phyloP scores from a whole-genome alignment of 2,797 vertebrate genomes.

The Neosilurus hyrtlii region DNA sequence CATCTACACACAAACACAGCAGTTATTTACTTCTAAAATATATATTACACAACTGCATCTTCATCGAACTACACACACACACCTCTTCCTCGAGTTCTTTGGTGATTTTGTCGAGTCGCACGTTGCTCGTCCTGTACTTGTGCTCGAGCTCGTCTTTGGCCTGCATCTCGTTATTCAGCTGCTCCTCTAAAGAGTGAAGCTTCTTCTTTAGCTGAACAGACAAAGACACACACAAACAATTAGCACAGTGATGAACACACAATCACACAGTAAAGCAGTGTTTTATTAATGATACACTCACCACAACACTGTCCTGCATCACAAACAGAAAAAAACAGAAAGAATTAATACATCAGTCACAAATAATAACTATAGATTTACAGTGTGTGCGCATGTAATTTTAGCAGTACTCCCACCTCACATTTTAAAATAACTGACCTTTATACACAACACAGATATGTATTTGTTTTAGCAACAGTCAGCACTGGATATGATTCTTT shows the following conservation, averaged over 20 bases:
- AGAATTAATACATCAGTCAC: neutral
- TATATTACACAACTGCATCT: neutral
- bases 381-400: neutral
- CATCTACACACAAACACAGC: conserved; percentile 55
- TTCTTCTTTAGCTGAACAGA: conserved; percentile 85
- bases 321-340: conserved; percentile 51
- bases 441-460: neutral
- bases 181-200: conserved; percentile 83
- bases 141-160: conserved; percentile 89
- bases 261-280: neutral
- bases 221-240: neutral
- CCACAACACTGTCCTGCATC: conserved; percentile 72
- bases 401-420: neutral
- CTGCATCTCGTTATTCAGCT: conserved; percentile 88
- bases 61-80: conserved; percentile 23
- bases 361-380: neutral
- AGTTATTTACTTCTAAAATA: neutral
- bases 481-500: neutral
- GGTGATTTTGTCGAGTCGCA: conserved; percentile 86
- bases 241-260: conserved; percentile 45
- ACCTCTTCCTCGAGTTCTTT: conserved; percentile 98
- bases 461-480: neutral
- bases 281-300: conserved; percentile 54
- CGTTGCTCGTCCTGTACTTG: conserved; percentile 77
- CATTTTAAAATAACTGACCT: neutral